A percentile compares a stretch with the other conserved stretches of the same genome.
Evolutionary conservation across 2,113 vertebrate genomes (phyloP).

Genomic region (Oryzias woworae): DNA sequence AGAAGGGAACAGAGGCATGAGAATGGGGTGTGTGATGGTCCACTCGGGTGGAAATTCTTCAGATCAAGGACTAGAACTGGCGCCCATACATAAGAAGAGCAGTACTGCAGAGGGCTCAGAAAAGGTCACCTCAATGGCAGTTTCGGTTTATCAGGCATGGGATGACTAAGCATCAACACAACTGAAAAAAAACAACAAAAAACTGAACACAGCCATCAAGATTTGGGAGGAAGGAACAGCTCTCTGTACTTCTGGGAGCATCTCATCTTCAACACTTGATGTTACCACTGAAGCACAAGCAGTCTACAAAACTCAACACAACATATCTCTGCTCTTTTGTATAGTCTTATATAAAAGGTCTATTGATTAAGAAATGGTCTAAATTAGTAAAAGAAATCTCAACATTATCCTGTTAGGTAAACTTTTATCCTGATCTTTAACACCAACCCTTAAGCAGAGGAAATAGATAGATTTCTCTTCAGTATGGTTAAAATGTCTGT

Average conservation of each 20-base stretch:
- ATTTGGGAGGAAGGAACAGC: background rate
- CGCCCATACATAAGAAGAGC: conserved; percentile 33
- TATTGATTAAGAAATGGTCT: no score
- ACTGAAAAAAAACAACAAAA: background rate
- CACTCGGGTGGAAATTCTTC: conserved; percentile 30
- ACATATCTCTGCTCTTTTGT: no score
- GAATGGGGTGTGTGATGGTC: conserved; percentile 30
- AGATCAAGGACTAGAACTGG: conserved; percentile 40
- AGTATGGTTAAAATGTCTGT: no score
- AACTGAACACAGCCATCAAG: background rate
- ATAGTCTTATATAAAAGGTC: no score
- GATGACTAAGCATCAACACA: conserved; percentile 42
- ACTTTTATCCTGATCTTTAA: no score
- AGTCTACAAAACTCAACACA: no score
- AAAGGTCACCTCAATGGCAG: conserved; percentile 49
- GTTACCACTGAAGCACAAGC: no score
- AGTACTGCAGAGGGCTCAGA: conserved; percentile 32
- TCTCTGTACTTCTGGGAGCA: background rate
- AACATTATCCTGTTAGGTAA: no score
- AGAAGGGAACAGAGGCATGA: conserved; percentile 32
- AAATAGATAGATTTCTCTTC: no score
- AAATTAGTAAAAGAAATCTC: no score
- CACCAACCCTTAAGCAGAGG: no score
- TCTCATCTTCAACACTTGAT: no score
- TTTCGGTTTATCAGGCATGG: conserved; percentile 74